A percentile compares a stretch with the other conserved stretches of the same genome.
phyloP scores from a whole-genome alignment of 2,797 vertebrate species.

The Poeciliopsis gracilis region DNA sequence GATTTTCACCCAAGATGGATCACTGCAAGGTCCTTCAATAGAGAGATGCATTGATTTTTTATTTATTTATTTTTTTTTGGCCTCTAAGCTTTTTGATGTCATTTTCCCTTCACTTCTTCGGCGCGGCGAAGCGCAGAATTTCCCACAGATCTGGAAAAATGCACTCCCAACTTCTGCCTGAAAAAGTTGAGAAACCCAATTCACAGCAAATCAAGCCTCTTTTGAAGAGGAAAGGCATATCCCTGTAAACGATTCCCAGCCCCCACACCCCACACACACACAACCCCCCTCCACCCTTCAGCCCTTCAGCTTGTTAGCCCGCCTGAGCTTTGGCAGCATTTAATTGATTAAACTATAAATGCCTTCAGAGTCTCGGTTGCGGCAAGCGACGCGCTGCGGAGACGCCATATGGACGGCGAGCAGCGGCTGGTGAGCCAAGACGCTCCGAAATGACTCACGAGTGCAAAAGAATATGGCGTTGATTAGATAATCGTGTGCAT shows the following conservation, averaged over 20 bases:
- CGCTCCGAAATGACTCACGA: constrained; percentile 47
- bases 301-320: constrained; percentile 58
- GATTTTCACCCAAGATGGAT: constrained; percentile 41
- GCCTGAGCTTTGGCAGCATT: constrained; percentile 58
- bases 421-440: constrained; percentile 41
- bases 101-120: constrained; percentile 49
- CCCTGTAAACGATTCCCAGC: constrained; percentile 12
- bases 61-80: constrained; percentile 27
- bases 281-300: neutral
- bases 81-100: constrained; percentile 40
- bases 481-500: constrained; percentile 70
- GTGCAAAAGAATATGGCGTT: constrained; percentile 64
- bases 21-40: constrained; percentile 37
- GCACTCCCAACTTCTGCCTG: constrained; percentile 46
- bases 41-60: constrained; percentile 50
- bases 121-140: constrained; percentile 46
- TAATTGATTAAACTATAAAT: constrained; percentile 71
- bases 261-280: too few relatives aligned
- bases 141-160: constrained; percentile 54
- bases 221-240: constrained; percentile 56
- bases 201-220: constrained; percentile 68
- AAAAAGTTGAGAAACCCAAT: constrained; percentile 54
- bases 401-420: constrained; percentile 37
- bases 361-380: constrained; percentile 51
- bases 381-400: constrained; percentile 40